These are phyloP conservation scores for Asarcornis scutulata DNA, from an alignment of 2,113 vertebrate species.

Conservation along the genomic window DNA sequence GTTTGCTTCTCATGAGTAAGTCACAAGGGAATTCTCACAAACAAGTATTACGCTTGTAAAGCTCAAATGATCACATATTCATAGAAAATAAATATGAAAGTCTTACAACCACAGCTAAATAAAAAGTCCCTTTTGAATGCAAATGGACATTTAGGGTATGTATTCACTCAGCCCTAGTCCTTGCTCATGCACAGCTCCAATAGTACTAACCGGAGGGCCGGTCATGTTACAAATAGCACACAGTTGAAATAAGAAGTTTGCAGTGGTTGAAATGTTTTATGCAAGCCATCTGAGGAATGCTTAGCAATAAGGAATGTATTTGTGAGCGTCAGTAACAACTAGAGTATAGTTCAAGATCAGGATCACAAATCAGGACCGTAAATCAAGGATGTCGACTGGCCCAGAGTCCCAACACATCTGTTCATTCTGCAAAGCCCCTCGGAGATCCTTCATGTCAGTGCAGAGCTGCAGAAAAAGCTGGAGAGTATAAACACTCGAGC, in stretches of 20 bases:
- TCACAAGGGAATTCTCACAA: constrained; percentile 29
- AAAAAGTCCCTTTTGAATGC: constrained; percentile 13
- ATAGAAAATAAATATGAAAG: constrained; percentile 43
- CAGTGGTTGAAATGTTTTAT: background rate
- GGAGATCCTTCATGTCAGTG: background rate
- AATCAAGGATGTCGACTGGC: background rate
- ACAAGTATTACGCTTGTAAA: background rate
- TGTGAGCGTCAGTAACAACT: background rate
- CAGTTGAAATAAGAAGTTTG: background rate
- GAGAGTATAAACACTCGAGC: background rate
- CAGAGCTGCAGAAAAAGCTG: background rate
- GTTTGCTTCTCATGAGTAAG: constrained; percentile 6
- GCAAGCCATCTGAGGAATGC: background rate
- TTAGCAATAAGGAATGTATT: background rate
- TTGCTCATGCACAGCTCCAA: background rate
- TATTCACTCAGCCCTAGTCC: background rate
- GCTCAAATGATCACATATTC: background rate
- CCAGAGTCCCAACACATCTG: background rate
- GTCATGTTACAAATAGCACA: background rate
- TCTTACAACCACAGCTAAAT: constrained; percentile 8
- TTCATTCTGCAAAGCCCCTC: background rate
- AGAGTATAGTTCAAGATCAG: background rate
- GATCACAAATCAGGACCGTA: background rate
- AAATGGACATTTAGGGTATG: background rate
- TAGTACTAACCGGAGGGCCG: background rate